These are phyloP conservation scores for Stichopus horrens DNA, from an alignment of 53 echinoderm and acorn worm genomes.

Conservation along the genomic window DNA sequence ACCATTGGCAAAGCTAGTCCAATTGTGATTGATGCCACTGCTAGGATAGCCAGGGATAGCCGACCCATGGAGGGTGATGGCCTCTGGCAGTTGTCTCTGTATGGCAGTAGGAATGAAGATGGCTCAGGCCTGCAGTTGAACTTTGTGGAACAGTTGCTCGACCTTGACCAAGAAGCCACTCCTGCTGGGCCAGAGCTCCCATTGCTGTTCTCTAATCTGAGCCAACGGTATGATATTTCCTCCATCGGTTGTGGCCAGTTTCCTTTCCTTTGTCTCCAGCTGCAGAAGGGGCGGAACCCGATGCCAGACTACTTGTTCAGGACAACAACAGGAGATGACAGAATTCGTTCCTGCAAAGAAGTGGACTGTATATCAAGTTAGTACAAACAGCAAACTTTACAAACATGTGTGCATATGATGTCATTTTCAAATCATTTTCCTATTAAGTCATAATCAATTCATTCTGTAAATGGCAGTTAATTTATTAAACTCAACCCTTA, in stretches of 20 bases:
- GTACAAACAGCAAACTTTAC: not conserved
- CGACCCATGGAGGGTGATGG: conserved; percentile 67
- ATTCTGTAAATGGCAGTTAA: not conserved
- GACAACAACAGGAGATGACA: conserved; percentile 66
- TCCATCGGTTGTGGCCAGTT: conserved; percentile 77
- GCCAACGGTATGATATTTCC: conserved; percentile 62
- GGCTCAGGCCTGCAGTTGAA: conserved; percentile 71
- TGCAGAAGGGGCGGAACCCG: conserved; percentile 67
- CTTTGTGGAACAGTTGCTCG: conserved; percentile 66
- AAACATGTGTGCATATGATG: not conserved
- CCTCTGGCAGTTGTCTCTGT: conserved; percentile 80
- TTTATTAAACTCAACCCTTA: too few species aligned
- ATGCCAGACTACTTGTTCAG: conserved; percentile 72
- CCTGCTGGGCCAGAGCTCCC: conserved; percentile 61
- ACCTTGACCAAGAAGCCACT: conserved; percentile 46
- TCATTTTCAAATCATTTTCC: too few species aligned
- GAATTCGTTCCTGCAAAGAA: conserved; percentile 67
- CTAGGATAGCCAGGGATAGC: conserved; percentile 63
- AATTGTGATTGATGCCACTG: conserved; percentile 66
- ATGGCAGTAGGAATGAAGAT: conserved; percentile 64
- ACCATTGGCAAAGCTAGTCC: conserved; percentile 68
- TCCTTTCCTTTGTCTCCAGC: conserved; percentile 68
- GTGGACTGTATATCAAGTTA: conserved; percentile 55
- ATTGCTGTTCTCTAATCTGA: conserved; percentile 55
- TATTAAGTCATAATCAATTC: too few species aligned